These are phyloP conservation scores for Stramonita haemastoma DNA, from an alignment of 2,888 invertebrate species.

Conservation along the genomic window DNA sequence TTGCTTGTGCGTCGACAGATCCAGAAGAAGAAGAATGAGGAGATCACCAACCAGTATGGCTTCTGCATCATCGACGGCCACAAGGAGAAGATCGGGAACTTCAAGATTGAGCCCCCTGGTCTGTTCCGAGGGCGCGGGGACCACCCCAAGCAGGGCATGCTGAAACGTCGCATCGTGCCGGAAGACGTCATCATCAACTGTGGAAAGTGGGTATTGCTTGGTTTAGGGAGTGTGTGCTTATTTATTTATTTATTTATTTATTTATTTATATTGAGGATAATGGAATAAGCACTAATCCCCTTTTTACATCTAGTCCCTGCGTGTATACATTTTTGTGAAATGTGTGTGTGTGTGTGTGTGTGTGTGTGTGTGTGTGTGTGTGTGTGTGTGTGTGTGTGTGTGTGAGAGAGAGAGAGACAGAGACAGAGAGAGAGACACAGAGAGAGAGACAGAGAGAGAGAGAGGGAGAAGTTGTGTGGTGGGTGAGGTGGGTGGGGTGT, in stretches of 20 bases:
- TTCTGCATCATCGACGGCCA: constrained; percentile 97
- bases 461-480: background rate
- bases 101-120: constrained; percentile 98
- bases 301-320: too few relatives aligned
- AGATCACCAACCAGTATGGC: constrained; percentile 92
- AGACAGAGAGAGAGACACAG: background rate
- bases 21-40: constrained; percentile 93
- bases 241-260: too few relatives aligned
- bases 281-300: too few relatives aligned
- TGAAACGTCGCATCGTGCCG: constrained; percentile 92
- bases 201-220: constrained; percentile 85
- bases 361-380: background rate
- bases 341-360: background rate
- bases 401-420: too few relatives aligned
- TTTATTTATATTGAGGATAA: too few relatives aligned
- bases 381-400: background rate
- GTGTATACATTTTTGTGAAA: background rate
- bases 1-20: constrained; percentile 73
- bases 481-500: background rate
- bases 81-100: constrained; percentile 99
- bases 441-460: background rate
- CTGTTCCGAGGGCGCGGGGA: constrained; percentile 96
- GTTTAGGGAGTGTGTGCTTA: background rate
- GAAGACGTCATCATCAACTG: constrained; percentile 99
- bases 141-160: constrained; percentile 99